Base-by-base conservation (phyloP, 2,113 vertebrate species). In the Nycticorax nycticorax region DNA sequence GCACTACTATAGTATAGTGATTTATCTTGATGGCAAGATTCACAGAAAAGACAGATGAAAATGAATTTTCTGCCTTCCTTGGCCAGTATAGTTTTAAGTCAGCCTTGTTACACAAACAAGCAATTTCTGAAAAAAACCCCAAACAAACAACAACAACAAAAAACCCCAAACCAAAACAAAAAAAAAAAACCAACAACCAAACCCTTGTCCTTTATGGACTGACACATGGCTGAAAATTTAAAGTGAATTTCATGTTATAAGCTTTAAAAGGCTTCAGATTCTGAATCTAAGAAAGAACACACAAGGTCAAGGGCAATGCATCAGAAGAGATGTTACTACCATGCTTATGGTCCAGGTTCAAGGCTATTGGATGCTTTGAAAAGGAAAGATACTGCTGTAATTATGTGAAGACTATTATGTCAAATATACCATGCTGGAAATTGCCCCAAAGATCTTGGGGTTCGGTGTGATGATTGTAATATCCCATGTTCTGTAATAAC, bases 401-500 rank as follows among this genome's bases (percentile, higher is more conserved):
- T 73, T 80, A 53, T 64, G 33, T 78, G 80, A 94, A 92, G 48
- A 39, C 39, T 94, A 41, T 89, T 48, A 68, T 9, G 5, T 91
- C 71, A 86, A 79, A 95, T 80, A 59, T 68, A 92, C n/a, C 73
- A 73, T 75, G 57, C 2, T 48, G 63, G 88, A 97, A 95, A 95
- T 95, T 94, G 68, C 45, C 23, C 24, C 35, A 88, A 78, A 91
- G 35, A n/a, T 89, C 73, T 82, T 94, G 45, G 18, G 45, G 48
- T 97, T 87, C 50, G 10, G 7, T 66, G 20, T 56, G 33, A 64
- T 48, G 96, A 66, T 87, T 93, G 89, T 91, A 94, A 94, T 85
- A 96, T 67, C 71, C 48, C 47, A 35, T 89, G 59, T 89, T 96
- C 86, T 89, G 55, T 95, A 96, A 86, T 55, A 94, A 79, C 47